Base-by-base conservation (phyloP, 2,113 vertebrate genomes). In the Tragulus kanchil region DNA sequence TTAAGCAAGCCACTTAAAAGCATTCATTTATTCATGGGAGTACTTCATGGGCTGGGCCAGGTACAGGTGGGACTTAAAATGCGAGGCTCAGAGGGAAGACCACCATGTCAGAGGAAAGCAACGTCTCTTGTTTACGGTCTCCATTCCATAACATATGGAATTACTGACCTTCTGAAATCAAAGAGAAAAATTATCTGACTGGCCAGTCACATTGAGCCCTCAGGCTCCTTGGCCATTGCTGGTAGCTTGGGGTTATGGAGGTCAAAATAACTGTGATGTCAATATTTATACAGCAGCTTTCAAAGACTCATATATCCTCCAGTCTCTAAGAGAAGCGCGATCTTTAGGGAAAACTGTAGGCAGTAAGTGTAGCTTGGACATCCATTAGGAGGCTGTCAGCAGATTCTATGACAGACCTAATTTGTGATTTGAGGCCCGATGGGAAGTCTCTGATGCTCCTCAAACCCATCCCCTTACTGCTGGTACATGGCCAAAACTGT, bases 241-340 rank as follows among this genome's bases (percentile, higher is more conserved):
- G 50, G 91, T 71, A 97, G 93, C 86, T 92, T 73, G 71, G 84
- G 89, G 64, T 97, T 36, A 81, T 73, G 65, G 54, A 71, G 78
- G 82, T 89, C 75, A 96, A 97, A 81, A 93, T 61, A 91, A 94
- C 83, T 56, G 26, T 86, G 89, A 94, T 26, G 42, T 86, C 78
- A 95, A 19, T 86, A 75, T 90, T 90, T 94, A 87, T 28, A 71
- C 84, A 88, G 83, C 84, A 56, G 50, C 69, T 97, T 84, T 62
- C 90, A 95, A 93, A 90, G 67, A 75, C 8, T 48, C 45, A 56
- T 26, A 31, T 19, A 52, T 54, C 28, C 54, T 89, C 78, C n/a
- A 25, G 1, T 90, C 94, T 90, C 75, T 48, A 62, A 31, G 17
- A 54, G 62, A 75, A 81, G 84, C 73, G 36, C 14, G 25, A 56